A percentile compares a stretch with the other conserved stretches of the same genome.
Evolutionary conservation across 2,888 invertebrate species (phyloP).

Genomic region (Iselma pallidipennis): DNA sequence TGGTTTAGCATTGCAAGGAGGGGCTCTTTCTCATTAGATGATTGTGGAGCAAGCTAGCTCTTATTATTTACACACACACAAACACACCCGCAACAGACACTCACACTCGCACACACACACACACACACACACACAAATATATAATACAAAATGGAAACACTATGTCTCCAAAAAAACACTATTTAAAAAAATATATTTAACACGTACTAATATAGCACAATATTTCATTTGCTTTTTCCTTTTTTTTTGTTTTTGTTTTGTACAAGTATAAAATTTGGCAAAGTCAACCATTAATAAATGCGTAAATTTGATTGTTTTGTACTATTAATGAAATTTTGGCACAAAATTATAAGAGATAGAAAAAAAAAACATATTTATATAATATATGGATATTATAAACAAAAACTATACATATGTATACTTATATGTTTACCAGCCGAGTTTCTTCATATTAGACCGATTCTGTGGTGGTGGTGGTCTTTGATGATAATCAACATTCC

Average conservation of each 20-base stretch:
- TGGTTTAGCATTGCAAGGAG: conserved; percentile 47
- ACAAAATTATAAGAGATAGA: conserved; percentile 1
- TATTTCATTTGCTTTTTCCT: conserved; percentile 5
- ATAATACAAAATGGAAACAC: conserved; percentile 29
- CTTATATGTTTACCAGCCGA: conserved; percentile 29
- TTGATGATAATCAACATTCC: conserved; percentile 61
- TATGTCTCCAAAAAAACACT: conserved; percentile 13
- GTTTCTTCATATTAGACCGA: conserved; percentile 32
- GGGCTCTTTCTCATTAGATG: conserved; percentile 32
- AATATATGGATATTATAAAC: conserved; percentile 12
- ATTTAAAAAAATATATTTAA: not conserved
- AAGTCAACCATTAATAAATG: conserved; percentile 20
- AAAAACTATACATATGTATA: too few species aligned
- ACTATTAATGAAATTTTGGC: conserved; percentile 26
- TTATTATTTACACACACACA: too few species aligned
- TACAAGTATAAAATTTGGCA: conserved; percentile 28
- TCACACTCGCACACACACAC: too few species aligned
- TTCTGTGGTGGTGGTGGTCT: conserved; percentile 23
- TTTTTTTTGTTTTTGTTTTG: conserved; percentile 25
- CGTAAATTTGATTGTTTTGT: conserved; percentile 32
- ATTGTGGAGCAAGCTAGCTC: conserved; percentile 26
- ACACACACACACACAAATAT: too few species aligned
- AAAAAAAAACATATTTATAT: conserved; percentile 12
- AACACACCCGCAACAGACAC: too few species aligned
- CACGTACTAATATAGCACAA: conserved; percentile 22